Percentiles rank a stretch among this genome's conserved stretches.
Evolutionary conservation across 2,797 vertebrate genomes (phyloP).

Genomic region (Cryptoprocta ferox): DNA sequence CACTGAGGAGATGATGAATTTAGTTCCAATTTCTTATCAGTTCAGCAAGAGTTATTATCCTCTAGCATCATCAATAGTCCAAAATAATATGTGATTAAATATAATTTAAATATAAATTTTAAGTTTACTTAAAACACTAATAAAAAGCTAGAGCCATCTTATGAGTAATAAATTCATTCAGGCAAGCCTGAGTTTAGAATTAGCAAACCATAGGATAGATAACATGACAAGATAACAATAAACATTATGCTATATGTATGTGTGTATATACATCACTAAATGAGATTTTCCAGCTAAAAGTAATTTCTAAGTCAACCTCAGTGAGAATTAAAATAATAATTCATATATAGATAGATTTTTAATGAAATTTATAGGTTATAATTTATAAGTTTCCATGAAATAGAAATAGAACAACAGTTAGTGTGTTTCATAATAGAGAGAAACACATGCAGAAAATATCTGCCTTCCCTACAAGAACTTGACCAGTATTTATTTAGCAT

Average conservation of each 20-base stretch:
- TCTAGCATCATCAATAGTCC: not conserved
- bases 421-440: not conserved
- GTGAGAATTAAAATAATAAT: not conserved
- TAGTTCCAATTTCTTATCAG: not conserved
- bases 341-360: not conserved
- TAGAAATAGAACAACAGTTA: not conserved
- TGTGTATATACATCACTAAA: not conserved
- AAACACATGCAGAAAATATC: not conserved
- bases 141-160: not conserved
- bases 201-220: not conserved
- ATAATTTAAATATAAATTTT: constrained; percentile 3
- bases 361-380: not conserved
- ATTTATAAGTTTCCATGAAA: not conserved
- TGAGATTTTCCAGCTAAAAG: not conserved
- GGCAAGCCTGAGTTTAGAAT: not conserved
- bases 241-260: not conserved
- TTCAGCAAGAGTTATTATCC: not conserved
- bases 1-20: not conserved
- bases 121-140: not conserved
- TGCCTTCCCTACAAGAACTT: not conserved
- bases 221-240: not conserved
- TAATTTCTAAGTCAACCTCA: not conserved
- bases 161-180: not conserved
- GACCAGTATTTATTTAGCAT: not conserved
- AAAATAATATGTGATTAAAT: not conserved